Evolutionary conservation across 2,113 vertebrate species (phyloP), one percentile per base, ranked within the genome.

Genomic region (Nothoprocta perdicaria): DNA sequence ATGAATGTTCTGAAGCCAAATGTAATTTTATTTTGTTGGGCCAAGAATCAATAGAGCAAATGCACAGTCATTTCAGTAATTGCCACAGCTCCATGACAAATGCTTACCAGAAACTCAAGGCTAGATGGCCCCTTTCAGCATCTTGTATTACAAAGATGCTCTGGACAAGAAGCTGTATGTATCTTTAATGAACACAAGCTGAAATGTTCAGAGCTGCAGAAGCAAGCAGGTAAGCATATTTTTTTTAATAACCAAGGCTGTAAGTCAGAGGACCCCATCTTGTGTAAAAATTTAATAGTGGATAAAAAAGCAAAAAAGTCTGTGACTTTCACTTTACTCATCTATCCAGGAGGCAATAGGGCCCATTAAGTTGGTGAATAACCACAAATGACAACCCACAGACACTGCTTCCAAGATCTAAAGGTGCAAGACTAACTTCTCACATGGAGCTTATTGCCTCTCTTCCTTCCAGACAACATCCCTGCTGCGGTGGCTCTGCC

Each of bases 1-100:
- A 95, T 91, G 83, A 94, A 96, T 95, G 92, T 87, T 79, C 69
- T 79, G 77, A 76, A 96, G 86, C 57, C 79, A 92, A 95, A 94
- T 87, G 90, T 76, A 94, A 96, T 91, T 94, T 90, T 89, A 61
- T 93, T 94, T 89, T 80, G 68, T 76, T 91, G 93, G 89, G 79
- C 79, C 68, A 92, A 65, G 90, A 84, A 93, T 93, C 88, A 93
- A 93, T 91, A 95, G 76, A 86, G 72, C 60, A 68, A 92, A 75
- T 66, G 84, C 76, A 89, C n/a, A 90, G 84, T 93, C 92, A 93
- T 83, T 93, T 92, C 92, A 92, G 88, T 93, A 95, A 95, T 80
- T 93, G 88, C 79, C 82, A 85, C 71, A 67, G 78, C 72, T 90
- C 77, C 61, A 12, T 80, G 84, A 92, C 74, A 92, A 92, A 96